Percentiles rank a stretch among this genome's conserved stretches.
phyloP scores from a whole-genome alignment of 2,888 invertebrate genomes.

The Urechis unicinctus region DNA sequence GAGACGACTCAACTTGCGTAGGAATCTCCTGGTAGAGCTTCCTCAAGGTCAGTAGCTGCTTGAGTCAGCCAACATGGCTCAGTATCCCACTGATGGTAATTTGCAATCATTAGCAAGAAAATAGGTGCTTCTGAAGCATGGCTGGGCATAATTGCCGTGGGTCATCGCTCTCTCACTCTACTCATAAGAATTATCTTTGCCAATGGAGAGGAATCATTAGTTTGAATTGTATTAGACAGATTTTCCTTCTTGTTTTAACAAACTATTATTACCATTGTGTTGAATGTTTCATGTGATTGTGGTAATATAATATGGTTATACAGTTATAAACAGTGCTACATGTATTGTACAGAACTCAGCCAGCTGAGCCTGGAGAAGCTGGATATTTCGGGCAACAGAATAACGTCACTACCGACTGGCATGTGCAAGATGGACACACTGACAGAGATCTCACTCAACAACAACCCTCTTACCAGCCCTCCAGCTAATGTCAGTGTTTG shows the following conservation, averaged over 20 bases:
- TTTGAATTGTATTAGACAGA: too few relatives aligned
- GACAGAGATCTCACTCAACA: conserved; percentile 73
- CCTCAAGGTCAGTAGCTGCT: conserved; percentile 69
- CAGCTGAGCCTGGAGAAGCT: conserved; percentile 62
- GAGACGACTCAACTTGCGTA: conserved; percentile 73
- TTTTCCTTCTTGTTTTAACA: too few relatives aligned
- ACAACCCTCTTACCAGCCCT: conserved; percentile 86
- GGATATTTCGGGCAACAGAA: conserved; percentile 85
- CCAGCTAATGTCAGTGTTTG: conserved; percentile 77
- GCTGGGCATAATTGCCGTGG: too few relatives aligned
- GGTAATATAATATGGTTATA: too few relatives aligned
- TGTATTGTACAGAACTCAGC: background rate
- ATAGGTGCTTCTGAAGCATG: too few relatives aligned
- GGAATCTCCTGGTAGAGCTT: conserved; percentile 79
- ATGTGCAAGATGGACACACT: conserved; percentile 78
- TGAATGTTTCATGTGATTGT: too few relatives aligned
- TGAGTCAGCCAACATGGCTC: background rate
- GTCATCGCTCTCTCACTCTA: too few relatives aligned
- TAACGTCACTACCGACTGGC: conserved; percentile 80
- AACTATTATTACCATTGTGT: too few relatives aligned
- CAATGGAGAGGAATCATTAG: too few relatives aligned
- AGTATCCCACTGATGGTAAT: background rate
- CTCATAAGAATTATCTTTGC: too few relatives aligned
- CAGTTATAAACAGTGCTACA: too few relatives aligned
- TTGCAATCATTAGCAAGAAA: too few relatives aligned